Base-by-base conservation (phyloP, 2,113 vertebrate genomes). In the Crotalus helleri region DNA sequence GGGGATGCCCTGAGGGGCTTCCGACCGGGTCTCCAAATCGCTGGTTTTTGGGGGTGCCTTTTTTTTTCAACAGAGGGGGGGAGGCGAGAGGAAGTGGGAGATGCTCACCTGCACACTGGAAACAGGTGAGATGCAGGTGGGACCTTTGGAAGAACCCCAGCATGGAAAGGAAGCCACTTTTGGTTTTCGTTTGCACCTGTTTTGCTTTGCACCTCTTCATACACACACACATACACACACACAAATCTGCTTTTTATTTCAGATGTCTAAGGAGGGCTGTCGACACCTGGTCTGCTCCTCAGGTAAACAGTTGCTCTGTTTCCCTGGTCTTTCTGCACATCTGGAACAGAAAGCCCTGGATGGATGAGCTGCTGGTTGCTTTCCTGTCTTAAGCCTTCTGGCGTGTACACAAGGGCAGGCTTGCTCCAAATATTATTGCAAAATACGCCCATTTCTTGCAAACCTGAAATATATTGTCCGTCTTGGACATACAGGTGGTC, bases 231-330 rank as follows among this genome's bases (percentile, higher is more conserved):
- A n/a, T 4, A 4, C 13, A n/a, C 4, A n/a, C 11, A 5, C 13
- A n/a, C 11, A 33, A 74, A 74, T 5, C 0, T 94, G 55, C 93
- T 29, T 94, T 95, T 29, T 93, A 92, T 96, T 95, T 12, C 92
- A 99, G 99, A 97, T 97, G 96, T 98, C 98, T 87, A 98, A 95
- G 95, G 94, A 94, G 94, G 98, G 98, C 61, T 99, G 98, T 90
- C 93, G 74, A 90, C 97, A 90, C 87, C 98, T 99, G 57, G 98
- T 99, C 92, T 99, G 98, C 95, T 98, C 99, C 85, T 99, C 99
- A 98, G 99, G 99, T 99, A 95, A 97, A 0, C n/a, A 64, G 29
- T 15, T 0, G 1, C 3, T 13, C 33, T 33, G 12, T 6, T 74
- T 74, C 1, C 0, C 0, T 3, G 26, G 0, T n/a, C 57, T 23